Conservation (phyloP, 2,113 vertebrate species). For the Lepidiolamprologus cunningtoni region DNA sequence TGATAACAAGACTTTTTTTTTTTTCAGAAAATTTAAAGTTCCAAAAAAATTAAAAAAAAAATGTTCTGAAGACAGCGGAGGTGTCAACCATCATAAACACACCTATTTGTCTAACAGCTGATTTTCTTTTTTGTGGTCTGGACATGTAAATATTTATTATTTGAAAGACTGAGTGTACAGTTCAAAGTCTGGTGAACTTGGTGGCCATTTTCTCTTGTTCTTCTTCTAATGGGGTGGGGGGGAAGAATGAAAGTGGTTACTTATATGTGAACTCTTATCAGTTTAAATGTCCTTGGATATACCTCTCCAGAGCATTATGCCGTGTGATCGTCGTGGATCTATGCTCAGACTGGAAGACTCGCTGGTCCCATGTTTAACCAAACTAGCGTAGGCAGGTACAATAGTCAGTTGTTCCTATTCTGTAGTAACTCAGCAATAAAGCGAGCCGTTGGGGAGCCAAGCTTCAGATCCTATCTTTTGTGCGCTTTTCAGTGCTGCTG, state of each 20-base stretch:
- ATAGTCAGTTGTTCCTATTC: constrained; percentile 59
- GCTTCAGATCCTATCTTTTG: constrained; percentile 29
- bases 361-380: constrained; percentile 60
- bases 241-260: constrained; percentile 40
- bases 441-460: constrained; percentile 36
- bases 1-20: constrained; percentile 40
- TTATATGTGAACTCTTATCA: constrained; percentile 65
- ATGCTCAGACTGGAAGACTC: constrained; percentile 49
- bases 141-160: constrained; percentile 74
- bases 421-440: constrained; percentile 74
- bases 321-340: constrained; percentile 51
- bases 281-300: constrained; percentile 70
- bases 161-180: constrained; percentile 60
- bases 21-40: constrained; percentile 43
- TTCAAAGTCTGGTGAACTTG: constrained; percentile 56
- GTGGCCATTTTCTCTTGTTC: constrained; percentile 63
- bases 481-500: constrained; percentile 57
- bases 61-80: constrained; percentile 51
- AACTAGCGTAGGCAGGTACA: constrained; percentile 61
- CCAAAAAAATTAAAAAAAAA: neutral
- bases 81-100: constrained; percentile 39
- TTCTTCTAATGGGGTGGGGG: neutral
- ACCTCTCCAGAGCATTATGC: constrained; percentile 69
- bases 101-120: constrained; percentile 36
- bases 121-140: constrained; percentile 22